phyloP scores from a whole-genome alignment of 2,797 vertebrate species.

The Rhinella marina region DNA sequence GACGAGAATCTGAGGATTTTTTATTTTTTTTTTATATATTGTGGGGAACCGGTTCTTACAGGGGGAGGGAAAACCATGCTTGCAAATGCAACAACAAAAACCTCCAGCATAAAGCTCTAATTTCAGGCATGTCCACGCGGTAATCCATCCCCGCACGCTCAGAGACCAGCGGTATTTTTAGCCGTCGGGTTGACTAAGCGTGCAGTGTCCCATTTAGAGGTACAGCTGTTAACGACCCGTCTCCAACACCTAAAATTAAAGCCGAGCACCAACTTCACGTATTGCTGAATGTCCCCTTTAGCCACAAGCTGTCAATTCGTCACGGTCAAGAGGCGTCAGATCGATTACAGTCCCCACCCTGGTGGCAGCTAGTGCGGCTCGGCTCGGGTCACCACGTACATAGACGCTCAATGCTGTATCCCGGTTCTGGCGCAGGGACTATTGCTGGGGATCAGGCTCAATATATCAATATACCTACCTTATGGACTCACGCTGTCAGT shows the following conservation, averaged over 20 bases:
- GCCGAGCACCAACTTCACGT: not conserved
- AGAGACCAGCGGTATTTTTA: conserved; percentile 15
- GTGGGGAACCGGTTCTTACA: too few relatives aligned
- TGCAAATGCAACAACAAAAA: not conserved
- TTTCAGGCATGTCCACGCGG: not conserved
- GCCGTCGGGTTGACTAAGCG: not conserved
- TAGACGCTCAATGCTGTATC: not conserved
- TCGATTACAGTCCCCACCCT: conserved; percentile 26
- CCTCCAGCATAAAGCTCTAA: not conserved
- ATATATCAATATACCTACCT: too few relatives aligned
- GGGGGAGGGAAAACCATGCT: too few relatives aligned
- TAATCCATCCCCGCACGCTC: not conserved
- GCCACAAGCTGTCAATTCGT: not conserved
- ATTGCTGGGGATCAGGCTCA: too few relatives aligned
- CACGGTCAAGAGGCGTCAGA: conserved; percentile 4
- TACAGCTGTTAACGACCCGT: conserved; percentile 6
- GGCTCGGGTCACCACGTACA: not conserved
- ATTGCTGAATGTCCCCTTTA: not conserved
- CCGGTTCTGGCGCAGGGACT: too few relatives aligned
- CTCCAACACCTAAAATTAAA: conserved; percentile 8
- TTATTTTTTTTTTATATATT: too few relatives aligned
- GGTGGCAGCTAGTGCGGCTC: not conserved
- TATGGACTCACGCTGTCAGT: too few relatives aligned
- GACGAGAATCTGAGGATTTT: too few relatives aligned
- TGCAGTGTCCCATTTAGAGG: not conserved